phyloP scores from a whole-genome alignment of 2,113 vertebrate species.

The Gnathonemus echidnorhynchus region DNA sequence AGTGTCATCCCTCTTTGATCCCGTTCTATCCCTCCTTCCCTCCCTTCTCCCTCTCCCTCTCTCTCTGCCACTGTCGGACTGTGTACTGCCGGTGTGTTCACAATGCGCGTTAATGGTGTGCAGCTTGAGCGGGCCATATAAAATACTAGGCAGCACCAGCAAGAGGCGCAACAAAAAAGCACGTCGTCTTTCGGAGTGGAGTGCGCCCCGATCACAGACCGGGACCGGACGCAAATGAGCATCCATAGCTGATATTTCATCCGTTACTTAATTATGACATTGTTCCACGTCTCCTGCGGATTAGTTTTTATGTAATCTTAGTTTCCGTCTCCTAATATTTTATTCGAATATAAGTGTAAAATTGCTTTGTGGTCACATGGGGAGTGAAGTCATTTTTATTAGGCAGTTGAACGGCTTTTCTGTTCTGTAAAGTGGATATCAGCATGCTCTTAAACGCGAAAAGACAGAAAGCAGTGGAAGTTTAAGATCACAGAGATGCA shows the following conservation, averaged over 20 bases:
- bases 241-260: slow-evolving; percentile 32
- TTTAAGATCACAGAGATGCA: slow-evolving; percentile 62
- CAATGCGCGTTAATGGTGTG: slow-evolving; percentile 7
- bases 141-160: slow-evolving; percentile 43
- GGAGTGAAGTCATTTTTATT: slow-evolving; percentile 68
- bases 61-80: background rate
- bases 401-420: slow-evolving; percentile 74
- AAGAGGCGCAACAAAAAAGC: slow-evolving; percentile 44
- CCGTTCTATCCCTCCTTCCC: background rate
- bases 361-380: slow-evolving; percentile 75
- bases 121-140: slow-evolving; percentile 42
- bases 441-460: slow-evolving; percentile 78
- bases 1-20: slow-evolving; percentile 21
- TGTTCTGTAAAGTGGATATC: slow-evolving; percentile 73
- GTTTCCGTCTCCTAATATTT: slow-evolving; percentile 32
- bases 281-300: slow-evolving; percentile 55
- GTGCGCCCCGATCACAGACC: slow-evolving; percentile 26
- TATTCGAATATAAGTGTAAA: slow-evolving; percentile 50
- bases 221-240: slow-evolving; percentile 37
- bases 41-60: slow-evolving; percentile 4
- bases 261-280: slow-evolving; percentile 49
- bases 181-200: slow-evolving; percentile 15
- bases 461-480: slow-evolving; percentile 76
- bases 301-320: slow-evolving; percentile 60
- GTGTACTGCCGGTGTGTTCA: slow-evolving; percentile 5